These are phyloP conservation scores for Syndactyla subalaris DNA, from an alignment of 2,797 vertebrate species.

Conservation along the genomic window DNA sequence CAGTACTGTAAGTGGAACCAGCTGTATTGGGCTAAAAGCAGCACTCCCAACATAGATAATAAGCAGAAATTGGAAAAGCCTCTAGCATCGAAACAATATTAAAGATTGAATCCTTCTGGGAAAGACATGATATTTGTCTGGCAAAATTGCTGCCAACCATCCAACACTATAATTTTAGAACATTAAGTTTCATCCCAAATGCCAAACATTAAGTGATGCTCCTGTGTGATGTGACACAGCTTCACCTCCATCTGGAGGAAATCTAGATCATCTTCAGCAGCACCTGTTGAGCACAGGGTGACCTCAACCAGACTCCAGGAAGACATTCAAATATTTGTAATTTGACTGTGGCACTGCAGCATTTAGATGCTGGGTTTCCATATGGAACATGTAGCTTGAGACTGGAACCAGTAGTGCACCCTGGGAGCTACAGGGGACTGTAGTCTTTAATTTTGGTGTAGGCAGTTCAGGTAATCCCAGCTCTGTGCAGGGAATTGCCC, in stretches of 20 bases:
- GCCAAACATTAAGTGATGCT: not conserved
- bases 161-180: not conserved
- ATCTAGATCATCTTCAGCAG: not conserved
- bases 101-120: constrained; percentile 53
- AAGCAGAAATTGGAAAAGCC: constrained; percentile 48
- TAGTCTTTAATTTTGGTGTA: not conserved
- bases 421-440: not conserved
- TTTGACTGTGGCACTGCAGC: not conserved
- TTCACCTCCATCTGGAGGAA: constrained; percentile 3
- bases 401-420: not conserved
- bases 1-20: constrained; percentile 44
- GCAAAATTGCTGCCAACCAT: constrained; percentile 24
- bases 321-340: not conserved
- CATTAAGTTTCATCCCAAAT: constrained; percentile 37
- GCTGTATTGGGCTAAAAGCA: constrained; percentile 22
- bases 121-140: constrained; percentile 45
- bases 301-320: not conserved
- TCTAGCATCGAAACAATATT: constrained; percentile 27
- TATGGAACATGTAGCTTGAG: not conserved
- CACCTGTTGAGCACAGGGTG: not conserved
- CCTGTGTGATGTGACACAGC: not conserved
- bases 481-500: not conserved
- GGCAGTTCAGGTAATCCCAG: not conserved
- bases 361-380: not conserved
- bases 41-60: not conserved